Base-by-base conservation (phyloP, 2,113 vertebrate genomes). In the Carettochelys insculpta region DNA sequence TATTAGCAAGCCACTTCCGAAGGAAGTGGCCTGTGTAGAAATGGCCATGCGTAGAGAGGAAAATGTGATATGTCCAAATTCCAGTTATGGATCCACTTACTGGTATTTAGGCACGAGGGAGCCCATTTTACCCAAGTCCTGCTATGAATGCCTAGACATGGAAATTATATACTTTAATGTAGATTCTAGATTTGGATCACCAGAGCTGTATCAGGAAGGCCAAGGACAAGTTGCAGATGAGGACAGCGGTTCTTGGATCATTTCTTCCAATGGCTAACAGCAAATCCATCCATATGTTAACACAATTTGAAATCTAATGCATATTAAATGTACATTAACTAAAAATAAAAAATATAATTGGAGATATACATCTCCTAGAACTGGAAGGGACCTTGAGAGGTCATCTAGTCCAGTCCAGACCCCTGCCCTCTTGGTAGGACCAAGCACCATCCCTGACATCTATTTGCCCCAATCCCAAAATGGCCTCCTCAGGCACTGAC, bases 281-380 rank as follows among this genome's bases (percentile, higher is more conserved):
- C 88, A 85, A 50, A 79, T 86, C 56, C 52, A 73, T 77, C 65
- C 86, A 93, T 88, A 91, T 89, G 85, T 92, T 90, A 90, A 86
- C n/a, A 17, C 22, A 90, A 73, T 95, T 85, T 58, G 93, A 94
- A 95, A 95, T 24, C 34, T 29, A 20, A 65, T n/a, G 34, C 34
- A 65, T 16, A 20, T 65, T n/a, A 88, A 80, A 52, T 61, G 38
- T 85, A 29, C 2, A n/a, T 83, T 93, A 90, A 79, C 79, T 94
- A 88, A n/a, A n/a, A n/a, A n/a, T n/a, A n/a, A n/a, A n/a, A n/a
- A n/a, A n/a, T n/a, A n/a, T n/a, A n/a, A n/a, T n/a, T n/a, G n/a
- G n/a, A n/a, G n/a, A n/a, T n/a, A n/a, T n/a, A n/a, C n/a, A n/a
- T n/a, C n/a, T n/a, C n/a, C n/a, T n/a, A n/a, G n/a, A n/a, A n/a